Percentiles rank a stretch among this genome's conserved stretches.
These are phyloP conservation scores for Eristalinus aeneus DNA, from an alignment of 2,888 invertebrate genomes.

Conservation along the genomic window DNA sequence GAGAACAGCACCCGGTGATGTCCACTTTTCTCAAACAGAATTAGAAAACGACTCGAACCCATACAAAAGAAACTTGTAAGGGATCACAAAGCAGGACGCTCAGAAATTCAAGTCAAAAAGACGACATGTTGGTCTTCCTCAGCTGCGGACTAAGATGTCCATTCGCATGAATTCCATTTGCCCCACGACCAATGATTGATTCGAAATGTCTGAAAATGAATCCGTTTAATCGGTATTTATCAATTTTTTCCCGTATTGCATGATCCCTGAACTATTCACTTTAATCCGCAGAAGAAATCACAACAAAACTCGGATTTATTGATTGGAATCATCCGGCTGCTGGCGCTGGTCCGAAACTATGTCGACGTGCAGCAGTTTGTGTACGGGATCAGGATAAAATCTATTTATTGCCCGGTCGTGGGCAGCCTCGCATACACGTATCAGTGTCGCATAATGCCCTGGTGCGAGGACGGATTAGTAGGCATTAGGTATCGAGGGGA, in stretches of 20 bases:
- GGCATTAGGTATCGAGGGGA: conserved; percentile 34
- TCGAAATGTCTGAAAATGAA: conserved; percentile 20
- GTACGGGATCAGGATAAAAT: conserved; percentile 20
- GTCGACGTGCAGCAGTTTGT: conserved; percentile 3
- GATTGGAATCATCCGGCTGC: not conserved
- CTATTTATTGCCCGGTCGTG: conserved; percentile 15
- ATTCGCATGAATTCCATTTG: conserved; percentile 14
- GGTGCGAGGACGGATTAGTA: conserved; percentile 32
- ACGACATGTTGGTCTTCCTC: too few species aligned
- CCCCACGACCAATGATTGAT: conserved; percentile 3
- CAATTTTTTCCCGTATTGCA: not conserved
- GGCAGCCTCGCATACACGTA: not conserved
- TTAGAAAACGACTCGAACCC: not conserved
- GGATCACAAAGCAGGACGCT: not conserved
- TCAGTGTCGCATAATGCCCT: conserved; percentile 18
- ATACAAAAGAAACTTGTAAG: not conserved
- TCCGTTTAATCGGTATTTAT: conserved; percentile 41
- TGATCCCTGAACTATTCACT: not conserved
- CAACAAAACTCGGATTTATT: conserved; percentile 21
- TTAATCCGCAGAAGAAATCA: conserved; percentile 13
- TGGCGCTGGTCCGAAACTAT: not conserved
- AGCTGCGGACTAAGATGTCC: not conserved
- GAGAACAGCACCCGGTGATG: not conserved
- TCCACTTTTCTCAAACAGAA: not conserved
- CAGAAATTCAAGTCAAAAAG: too few species aligned